These are phyloP conservation scores for Acipenser transmontanus DNA, from an alignment of 2,797 vertebrate genomes.

Conservation along the genomic window DNA sequence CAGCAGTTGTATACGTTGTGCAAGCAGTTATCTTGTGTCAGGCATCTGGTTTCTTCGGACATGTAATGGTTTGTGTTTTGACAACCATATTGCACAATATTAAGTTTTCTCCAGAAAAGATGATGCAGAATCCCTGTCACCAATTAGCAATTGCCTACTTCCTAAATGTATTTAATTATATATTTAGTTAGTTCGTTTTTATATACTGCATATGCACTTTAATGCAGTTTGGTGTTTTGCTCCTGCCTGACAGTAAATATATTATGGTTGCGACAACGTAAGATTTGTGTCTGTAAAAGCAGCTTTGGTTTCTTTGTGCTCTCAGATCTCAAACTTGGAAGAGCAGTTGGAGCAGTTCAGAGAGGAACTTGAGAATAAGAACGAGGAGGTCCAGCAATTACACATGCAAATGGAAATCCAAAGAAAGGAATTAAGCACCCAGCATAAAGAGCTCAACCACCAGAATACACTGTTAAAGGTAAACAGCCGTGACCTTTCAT, in stretches of 20 bases:
- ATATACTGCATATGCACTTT: no score
- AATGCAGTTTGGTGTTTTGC: no score
- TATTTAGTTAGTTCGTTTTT: no score
- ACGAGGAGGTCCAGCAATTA: conserved; percentile 93
- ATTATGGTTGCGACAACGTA: no score
- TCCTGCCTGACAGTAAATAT: no score
- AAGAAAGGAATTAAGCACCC: conserved; percentile 81
- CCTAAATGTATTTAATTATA: no score
- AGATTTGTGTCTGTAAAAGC: background rate
- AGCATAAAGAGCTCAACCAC: conserved; percentile 74
- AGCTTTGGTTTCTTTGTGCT: conserved; percentile 29
- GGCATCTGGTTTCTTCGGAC: no score
- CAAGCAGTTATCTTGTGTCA: no score
- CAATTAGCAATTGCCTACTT: background rate
- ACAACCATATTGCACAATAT: background rate
- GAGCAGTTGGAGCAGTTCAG: conserved; percentile 95
- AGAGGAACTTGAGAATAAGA: conserved; percentile 96
- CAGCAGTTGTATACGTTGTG: no score
- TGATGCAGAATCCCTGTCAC: background rate
- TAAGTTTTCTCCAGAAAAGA: background rate
- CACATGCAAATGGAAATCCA: conserved; percentile 98
- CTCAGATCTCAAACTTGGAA: conserved; percentile 87
- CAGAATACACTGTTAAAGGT: conserved; percentile 81
- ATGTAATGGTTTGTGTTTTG: background rate
- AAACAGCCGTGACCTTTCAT: conserved; percentile 13